Evolutionary conservation across 2,888 invertebrate genomes (phyloP).

Genomic region (Tubulanus polymorphus): DNA sequence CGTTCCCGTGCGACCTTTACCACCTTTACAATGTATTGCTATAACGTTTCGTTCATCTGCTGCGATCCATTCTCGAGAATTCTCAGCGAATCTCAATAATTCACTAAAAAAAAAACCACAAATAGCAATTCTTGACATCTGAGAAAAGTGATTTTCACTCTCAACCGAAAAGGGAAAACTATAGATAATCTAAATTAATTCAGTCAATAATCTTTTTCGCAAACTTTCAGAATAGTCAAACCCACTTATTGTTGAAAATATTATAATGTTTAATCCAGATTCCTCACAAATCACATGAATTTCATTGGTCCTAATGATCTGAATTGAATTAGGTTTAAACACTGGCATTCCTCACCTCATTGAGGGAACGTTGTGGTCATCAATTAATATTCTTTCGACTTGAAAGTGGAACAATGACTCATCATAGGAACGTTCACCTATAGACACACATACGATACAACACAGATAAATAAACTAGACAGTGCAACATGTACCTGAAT

Average conservation of each 20-base stretch:
- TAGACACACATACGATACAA: conserved; percentile 9
- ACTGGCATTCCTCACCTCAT: conserved; percentile 45
- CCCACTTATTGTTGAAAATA: no score
- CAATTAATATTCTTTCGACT: conserved; percentile 54
- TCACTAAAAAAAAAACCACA: conserved; percentile 42
- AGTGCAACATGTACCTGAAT: neutral
- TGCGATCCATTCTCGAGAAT: conserved; percentile 53
- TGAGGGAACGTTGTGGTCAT: conserved; percentile 58
- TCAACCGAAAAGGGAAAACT: conserved; percentile 7
- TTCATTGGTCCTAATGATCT: no score
- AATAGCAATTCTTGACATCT: neutral
- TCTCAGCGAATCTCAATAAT: conserved; percentile 53
- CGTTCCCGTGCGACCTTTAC: conserved; percentile 58
- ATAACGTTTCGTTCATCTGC: conserved; percentile 54
- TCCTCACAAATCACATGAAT: no score
- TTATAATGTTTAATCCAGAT: no score
- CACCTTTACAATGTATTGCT: conserved; percentile 59
- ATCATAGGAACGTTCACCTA: conserved; percentile 56
- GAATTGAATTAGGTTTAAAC: no score
- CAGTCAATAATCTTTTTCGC: no score
- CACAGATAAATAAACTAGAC: conserved; percentile 1
- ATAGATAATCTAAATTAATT: conserved; percentile 1
- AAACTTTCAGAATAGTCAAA: no score
- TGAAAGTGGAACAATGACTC: conserved; percentile 48
- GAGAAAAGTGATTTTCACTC: no score